Evolutionary conservation across 2,888 invertebrate genomes (phyloP), one percentile per base, ranked within the genome.

Genomic region (Tiliacea citrago): DNA sequence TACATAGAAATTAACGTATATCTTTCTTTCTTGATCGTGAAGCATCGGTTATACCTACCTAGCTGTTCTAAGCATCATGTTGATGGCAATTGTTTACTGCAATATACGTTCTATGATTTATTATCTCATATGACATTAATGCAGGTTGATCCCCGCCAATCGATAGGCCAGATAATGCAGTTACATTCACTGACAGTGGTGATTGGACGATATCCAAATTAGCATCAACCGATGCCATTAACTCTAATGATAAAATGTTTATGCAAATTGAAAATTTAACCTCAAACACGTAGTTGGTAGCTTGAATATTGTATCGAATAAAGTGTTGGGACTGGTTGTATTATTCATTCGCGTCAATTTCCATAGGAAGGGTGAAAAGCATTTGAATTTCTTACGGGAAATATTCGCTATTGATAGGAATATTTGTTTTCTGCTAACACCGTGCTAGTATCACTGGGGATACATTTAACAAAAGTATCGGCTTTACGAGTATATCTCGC

Each of bases 321-420:
- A 76, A 58, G 21, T 67, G 49, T 62, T 57, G n/a, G 77, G 57
- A 63, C 49, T 35, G 65, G 47, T 75, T 77, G 88, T 89, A 89
- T 73, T 93, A 95, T 95, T 94, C 93, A 94, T 94, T 93, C 92
- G 83, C 83, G 86, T 81, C 91, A 90, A 94, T 94, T 93, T 93
- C 91, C 93, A 93, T 94, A 92, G 90, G 91, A 91, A 92, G 90
- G 90, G 91, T 90, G 88, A 90, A 90, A 90, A 88, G 79, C 90
- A 91, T 94, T 93, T 93, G 92, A 93, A 93, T 94, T 92, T 94
- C 92, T 94, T 92, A 91, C 88, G 82, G 90, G 87, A 88, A 90
- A 91, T 92, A 90, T 92, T 90, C 88, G 89, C 87, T 90, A 92
- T 92, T 92, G 92, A 92, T 93, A 90, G 87, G 91, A 92, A 93